Evolutionary conservation across 2,797 vertebrate species (phyloP), one percentile per base, ranked within the genome.

Genomic region (Microcaecilia unicolor): DNA sequence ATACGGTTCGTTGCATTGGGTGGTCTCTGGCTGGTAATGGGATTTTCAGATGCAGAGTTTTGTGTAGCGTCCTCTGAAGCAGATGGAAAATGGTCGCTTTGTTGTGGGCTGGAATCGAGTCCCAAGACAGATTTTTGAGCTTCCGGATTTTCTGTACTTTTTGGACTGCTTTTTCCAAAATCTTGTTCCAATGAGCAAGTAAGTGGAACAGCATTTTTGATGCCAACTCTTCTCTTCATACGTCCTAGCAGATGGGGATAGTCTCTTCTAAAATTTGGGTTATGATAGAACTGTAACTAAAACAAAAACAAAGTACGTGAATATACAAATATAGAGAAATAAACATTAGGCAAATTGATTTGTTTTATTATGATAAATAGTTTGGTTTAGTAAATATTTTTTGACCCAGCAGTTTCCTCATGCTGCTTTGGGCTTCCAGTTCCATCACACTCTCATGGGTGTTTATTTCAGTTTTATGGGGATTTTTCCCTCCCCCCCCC

Each of bases 231-330:
- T 34, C 30, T 33, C 22, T 61, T 63, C 19, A 41, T 53, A 13
- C 15, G 49, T 36, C 2, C 4, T 15, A 60, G 51, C 7, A 72
- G 28, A 4, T 69, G 50, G 31, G 39, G 54, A 9, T 16, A 46
- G 21, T 34, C 32, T 46, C 27, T 31, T 42, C 47, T 57, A 34
- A 67, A 72, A 48, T 23, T 61, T 6, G 50, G 14, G 9, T 55
- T 43, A 17, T 58, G 49, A 22, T 44, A 62, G 33, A 62, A 55
- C 22, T 62, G 37, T 32, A 61, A 29, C 17, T 59, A 22, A 49
- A 50, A 9, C n/a, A 39, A 41, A 54, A 8, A 7, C 22, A 7
- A n/a, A n/a, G n/a, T n/a, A n/a, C n/a, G n/a, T n/a, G n/a, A n/a
- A n/a, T n/a, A n/a, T n/a, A n/a, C n/a, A n/a, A n/a, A n/a, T n/a